Conservation (phyloP, 2,888 invertebrate species). For the Chloroclystis v-ata region DNA sequence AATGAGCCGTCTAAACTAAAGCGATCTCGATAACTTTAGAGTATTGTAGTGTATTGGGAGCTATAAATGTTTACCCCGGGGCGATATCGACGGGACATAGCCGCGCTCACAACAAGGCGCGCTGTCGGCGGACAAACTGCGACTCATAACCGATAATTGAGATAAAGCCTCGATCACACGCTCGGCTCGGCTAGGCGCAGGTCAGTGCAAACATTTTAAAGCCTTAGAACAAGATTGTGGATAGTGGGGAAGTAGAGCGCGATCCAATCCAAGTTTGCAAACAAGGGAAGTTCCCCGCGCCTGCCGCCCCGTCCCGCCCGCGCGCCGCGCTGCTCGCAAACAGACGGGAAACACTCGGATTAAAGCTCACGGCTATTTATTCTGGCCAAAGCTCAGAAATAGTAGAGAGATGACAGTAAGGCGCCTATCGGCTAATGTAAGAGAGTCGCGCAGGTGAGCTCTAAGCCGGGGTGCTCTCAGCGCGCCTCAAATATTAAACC, state of each 20-base stretch:
- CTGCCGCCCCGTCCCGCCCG: slow-evolving; percentile 42
- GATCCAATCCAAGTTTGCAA: slow-evolving; percentile 77
- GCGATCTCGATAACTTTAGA: too few relatives aligned
- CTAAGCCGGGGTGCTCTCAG: too few relatives aligned
- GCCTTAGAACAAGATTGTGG: slow-evolving; percentile 74
- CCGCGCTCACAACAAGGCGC: slow-evolving; percentile 23
- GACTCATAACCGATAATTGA: slow-evolving; percentile 35
- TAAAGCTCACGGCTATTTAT: slow-evolving; percentile 68
- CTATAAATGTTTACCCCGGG: too few relatives aligned
- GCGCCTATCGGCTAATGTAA: slow-evolving; percentile 63
- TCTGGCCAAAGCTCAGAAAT: slow-evolving; percentile 60
- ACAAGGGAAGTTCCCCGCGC: slow-evolving; percentile 71
- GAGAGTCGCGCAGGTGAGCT: slow-evolving; percentile 28
- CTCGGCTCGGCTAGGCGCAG: slow-evolving; percentile 52
- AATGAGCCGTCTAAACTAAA: too few relatives aligned
- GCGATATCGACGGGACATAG: too few relatives aligned
- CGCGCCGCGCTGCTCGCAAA: slow-evolving; percentile 64
- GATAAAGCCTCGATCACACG: slow-evolving; percentile 47
- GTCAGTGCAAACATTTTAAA: slow-evolving; percentile 65
- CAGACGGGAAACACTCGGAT: slow-evolving; percentile 70
- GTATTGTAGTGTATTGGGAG: too few relatives aligned
- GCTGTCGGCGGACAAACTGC: slow-evolving; percentile 27
- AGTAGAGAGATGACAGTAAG: slow-evolving; percentile 60
- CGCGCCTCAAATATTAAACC: too few relatives aligned
- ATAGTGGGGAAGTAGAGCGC: slow-evolving; percentile 72